A percentile compares a stretch with the other conserved stretches of the same genome.
These are phyloP conservation scores for Varecia variegata DNA, from an alignment of 2,797 vertebrate genomes.

Conservation along the genomic window DNA sequence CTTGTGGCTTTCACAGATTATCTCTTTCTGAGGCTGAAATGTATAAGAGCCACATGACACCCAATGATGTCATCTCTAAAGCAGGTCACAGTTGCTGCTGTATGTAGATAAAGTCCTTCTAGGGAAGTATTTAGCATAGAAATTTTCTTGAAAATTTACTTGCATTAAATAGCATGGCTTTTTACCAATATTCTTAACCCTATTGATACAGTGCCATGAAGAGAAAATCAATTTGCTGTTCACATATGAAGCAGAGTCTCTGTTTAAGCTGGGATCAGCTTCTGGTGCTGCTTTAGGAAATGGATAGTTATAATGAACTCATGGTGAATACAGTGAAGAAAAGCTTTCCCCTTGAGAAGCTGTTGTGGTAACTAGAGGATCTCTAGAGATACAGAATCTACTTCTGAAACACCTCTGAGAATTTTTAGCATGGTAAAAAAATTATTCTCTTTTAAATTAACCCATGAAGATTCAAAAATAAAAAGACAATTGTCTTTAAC, in stretches of 20 bases:
- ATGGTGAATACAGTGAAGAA: neutral
- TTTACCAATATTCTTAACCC: constrained; percentile 50
- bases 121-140: constrained; percentile 19
- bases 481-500: neutral
- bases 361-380: neutral
- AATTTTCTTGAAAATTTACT: constrained; percentile 59
- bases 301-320: constrained; percentile 1
- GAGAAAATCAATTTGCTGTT: constrained; percentile 40
- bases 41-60: constrained; percentile 68
- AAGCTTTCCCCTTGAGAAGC: neutral
- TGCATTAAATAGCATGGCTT: constrained; percentile 39
- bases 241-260: neutral
- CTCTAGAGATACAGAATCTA: neutral
- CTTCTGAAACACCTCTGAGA: constrained; percentile 28
- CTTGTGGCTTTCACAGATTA: constrained; percentile 57
- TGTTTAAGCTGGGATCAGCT: neutral
- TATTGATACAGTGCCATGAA: neutral
- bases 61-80: constrained; percentile 71
- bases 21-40: constrained; percentile 41
- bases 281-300: neutral
- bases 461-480: neutral
- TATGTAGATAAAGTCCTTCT: constrained; percentile 53
- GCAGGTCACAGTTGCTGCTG: constrained; percentile 66
- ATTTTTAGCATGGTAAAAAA: neutral
- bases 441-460: neutral